These are phyloP conservation scores for Drosophila nr. perissopoda DNA, from an alignment of 2,888 invertebrate genomes.

Conservation along the genomic window DNA sequence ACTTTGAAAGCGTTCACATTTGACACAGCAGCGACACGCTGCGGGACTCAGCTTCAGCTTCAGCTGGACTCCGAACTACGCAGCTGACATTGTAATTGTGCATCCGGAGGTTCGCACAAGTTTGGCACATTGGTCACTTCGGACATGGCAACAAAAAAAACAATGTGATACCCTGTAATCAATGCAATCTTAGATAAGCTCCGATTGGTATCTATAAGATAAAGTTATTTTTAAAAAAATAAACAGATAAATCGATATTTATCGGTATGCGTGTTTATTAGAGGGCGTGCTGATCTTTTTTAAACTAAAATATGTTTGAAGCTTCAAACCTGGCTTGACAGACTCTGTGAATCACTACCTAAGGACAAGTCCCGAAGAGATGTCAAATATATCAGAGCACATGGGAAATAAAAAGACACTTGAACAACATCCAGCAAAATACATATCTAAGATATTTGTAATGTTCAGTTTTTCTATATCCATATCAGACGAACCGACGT, in stretches of 20 bases:
- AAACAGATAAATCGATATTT: background rate
- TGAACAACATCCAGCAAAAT: background rate
- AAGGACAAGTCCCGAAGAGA: background rate
- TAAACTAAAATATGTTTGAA: background rate
- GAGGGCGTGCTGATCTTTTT: background rate
- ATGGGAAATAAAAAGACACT: background rate
- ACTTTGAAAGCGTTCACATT: conserved; percentile 54
- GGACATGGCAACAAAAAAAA: conserved; percentile 29
- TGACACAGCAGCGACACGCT: conserved; percentile 31
- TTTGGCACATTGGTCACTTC: conserved; percentile 69
- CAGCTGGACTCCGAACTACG: background rate
- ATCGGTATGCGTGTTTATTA: background rate
- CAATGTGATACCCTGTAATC: background rate
- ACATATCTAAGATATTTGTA: background rate
- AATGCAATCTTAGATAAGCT: background rate
- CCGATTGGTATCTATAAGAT: background rate
- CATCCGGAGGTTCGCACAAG: conserved; percentile 50
- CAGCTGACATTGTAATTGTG: conserved; percentile 44
- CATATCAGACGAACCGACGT: background rate
- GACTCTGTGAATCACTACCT: background rate
- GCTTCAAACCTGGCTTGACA: background rate
- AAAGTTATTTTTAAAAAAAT: background rate
- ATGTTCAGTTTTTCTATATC: too few species aligned
- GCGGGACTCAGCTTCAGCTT: background rate
- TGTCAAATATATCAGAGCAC: background rate